These are phyloP conservation scores for Andrena minutula DNA, from an alignment of 2,888 invertebrate genomes.

Conservation along the genomic window DNA sequence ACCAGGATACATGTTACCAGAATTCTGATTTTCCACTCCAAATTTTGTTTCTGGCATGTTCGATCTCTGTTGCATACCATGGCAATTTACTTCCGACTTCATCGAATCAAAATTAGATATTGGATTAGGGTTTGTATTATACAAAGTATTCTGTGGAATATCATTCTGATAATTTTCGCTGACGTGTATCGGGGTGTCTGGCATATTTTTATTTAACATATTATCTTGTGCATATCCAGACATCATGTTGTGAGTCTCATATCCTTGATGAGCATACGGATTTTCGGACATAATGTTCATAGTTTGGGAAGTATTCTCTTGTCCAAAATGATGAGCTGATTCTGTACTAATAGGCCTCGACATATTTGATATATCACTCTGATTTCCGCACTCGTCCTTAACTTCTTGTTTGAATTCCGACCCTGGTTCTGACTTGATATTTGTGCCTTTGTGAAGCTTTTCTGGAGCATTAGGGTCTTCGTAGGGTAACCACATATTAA, in stretches of 20 bases:
- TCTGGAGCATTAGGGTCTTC: constrained; percentile 85
- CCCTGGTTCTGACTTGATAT: constrained; percentile 73
- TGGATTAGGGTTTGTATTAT: constrained; percentile 66
- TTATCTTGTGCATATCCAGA: constrained; percentile 73
- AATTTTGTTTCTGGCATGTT: constrained; percentile 68
- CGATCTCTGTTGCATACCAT: constrained; percentile 66
- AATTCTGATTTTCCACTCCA: constrained; percentile 67
- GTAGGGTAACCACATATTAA: constrained; percentile 97
- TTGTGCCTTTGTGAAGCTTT: constrained; percentile 48
- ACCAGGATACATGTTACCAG: constrained; percentile 64
- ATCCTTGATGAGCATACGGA: constrained; percentile 74
- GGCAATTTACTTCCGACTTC: constrained; percentile 76
- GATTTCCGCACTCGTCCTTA: constrained; percentile 80
- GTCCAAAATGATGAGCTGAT: constrained; percentile 75
- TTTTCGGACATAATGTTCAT: constrained; percentile 74
- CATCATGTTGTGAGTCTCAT: constrained; percentile 74
- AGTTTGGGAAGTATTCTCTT: constrained; percentile 72
- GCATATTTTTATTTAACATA: constrained; percentile 72
- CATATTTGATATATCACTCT: constrained; percentile 78
- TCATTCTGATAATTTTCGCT: constrained; percentile 75
- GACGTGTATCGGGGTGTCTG: constrained; percentile 69
- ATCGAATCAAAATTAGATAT: constrained; percentile 71
- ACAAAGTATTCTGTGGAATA: constrained; percentile 76
- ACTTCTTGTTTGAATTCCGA: constrained; percentile 77
- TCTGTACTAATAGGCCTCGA: constrained; percentile 78